Conservation (phyloP, 2,113 vertebrate species). For the Lampris incognitus region DNA sequence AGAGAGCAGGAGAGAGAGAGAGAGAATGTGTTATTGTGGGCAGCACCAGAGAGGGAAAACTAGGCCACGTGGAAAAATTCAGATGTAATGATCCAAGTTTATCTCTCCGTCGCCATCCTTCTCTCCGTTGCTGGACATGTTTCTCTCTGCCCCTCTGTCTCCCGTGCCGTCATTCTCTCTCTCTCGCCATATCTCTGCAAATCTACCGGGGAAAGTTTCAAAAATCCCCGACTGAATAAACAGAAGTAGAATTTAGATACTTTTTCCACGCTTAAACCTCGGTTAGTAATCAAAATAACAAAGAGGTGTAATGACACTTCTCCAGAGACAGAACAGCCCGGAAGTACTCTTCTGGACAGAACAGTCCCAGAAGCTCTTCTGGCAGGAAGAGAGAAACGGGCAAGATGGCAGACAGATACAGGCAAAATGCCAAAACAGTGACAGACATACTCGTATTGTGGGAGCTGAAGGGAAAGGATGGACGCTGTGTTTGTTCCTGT, state of each 20-base stretch:
- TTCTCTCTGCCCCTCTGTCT: background rate
- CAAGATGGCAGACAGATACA: constrained; percentile 7
- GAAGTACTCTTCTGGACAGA: background rate
- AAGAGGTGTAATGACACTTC: no score
- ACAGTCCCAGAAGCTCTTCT: background rate
- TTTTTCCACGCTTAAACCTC: no score
- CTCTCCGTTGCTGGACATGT: background rate
- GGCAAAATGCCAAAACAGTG: constrained; percentile 23
- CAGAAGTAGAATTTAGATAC: no score
- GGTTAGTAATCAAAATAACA: no score
- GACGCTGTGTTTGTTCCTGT: background rate
- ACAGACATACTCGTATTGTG: constrained; percentile 25
- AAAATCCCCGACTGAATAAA: no score
- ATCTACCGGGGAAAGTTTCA: no score
- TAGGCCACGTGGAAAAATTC: constrained; percentile 75
- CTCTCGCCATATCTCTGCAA: background rate
- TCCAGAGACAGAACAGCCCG: constrained; percentile 3
- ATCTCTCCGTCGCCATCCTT: background rate
- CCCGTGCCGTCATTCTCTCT: background rate
- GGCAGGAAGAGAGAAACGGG: constrained; percentile 13
- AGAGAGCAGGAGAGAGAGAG: constrained; percentile 33
- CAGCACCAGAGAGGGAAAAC: constrained; percentile 34
- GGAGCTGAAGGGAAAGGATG: constrained; percentile 9
- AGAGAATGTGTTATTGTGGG: background rate
- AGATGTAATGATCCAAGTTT: constrained; percentile 62